Conservation (phyloP, 2,797 vertebrate genomes). For the Syngnathus rostellatus region DNA sequence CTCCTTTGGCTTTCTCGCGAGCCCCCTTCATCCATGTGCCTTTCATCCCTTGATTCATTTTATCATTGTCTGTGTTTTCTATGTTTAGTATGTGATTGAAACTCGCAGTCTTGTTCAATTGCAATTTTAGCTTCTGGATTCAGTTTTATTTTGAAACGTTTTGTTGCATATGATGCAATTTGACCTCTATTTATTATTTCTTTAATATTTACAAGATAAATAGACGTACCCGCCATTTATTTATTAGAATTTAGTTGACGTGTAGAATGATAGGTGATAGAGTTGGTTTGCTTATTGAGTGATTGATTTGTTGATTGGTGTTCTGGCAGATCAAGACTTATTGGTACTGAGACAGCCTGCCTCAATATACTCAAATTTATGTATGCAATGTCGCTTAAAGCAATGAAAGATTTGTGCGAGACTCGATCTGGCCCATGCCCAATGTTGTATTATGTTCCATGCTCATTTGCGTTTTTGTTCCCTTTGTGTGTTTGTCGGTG, state of each 20-base stretch:
- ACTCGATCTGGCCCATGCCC: background rate
- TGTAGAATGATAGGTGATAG: background rate
- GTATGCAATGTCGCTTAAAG: background rate
- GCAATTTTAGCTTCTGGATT: background rate
- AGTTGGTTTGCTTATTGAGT: background rate
- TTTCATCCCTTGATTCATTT: constrained; percentile 27
- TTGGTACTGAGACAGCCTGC: background rate
- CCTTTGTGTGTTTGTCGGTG: background rate
- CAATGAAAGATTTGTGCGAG: background rate
- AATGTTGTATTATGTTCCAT: background rate
- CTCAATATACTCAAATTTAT: background rate
- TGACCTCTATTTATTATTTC: background rate
- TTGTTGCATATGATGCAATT: background rate
- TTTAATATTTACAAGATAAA: background rate
- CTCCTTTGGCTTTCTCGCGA: constrained; percentile 27
- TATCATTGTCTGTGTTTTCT: constrained; percentile 30
- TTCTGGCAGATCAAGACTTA: background rate
- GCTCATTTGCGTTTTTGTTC: background rate
- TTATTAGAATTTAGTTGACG: background rate
- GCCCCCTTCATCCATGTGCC: constrained; percentile 28
- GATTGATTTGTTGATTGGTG: background rate
- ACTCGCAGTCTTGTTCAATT: background rate
- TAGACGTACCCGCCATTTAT: background rate
- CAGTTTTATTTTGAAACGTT: background rate
- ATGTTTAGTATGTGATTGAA: constrained; percentile 5